These are phyloP conservation scores for Delichon dasypus DNA, from an alignment of 2,797 vertebrate species.

Conservation along the genomic window DNA sequence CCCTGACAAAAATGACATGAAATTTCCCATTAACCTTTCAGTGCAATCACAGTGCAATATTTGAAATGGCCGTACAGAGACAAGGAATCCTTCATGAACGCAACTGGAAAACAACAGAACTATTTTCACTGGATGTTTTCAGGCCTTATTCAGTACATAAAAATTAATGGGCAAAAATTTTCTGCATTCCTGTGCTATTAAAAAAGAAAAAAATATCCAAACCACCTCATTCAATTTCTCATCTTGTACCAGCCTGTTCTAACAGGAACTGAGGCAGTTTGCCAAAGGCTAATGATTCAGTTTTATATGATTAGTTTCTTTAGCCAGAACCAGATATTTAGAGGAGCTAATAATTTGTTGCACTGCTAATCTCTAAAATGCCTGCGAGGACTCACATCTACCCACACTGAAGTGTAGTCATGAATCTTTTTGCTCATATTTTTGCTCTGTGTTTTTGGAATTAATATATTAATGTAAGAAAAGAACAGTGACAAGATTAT, in stretches of 20 bases:
- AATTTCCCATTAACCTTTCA: not conserved
- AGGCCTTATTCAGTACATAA: not conserved
- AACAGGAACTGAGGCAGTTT: constrained; percentile 8
- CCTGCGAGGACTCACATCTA: not conserved
- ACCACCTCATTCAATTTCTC: not conserved
- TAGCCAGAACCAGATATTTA: constrained; percentile 33
- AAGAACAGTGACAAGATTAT: not conserved
- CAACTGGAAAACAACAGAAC: not conserved
- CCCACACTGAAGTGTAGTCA: not conserved
- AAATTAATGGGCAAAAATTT: not conserved
- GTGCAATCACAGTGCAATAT: not conserved
- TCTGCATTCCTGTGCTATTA: not conserved
- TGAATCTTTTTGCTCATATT: not conserved
- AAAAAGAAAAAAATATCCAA: not conserved
- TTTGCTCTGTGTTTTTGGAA: not conserved
- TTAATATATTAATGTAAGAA: not conserved
- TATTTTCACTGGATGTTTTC: not conserved
- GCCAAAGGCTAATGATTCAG: constrained; percentile 29
- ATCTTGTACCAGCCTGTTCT: not conserved
- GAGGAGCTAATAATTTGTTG: constrained; percentile 33
- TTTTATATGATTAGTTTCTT: constrained; percentile 34
- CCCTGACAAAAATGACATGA: not conserved
- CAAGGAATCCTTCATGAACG: not conserved
- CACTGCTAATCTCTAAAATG: not conserved
- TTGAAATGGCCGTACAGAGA: not conserved